These are phyloP conservation scores for Sebastes fasciatus DNA, from an alignment of 2,113 vertebrate genomes.

Conservation along the genomic window DNA sequence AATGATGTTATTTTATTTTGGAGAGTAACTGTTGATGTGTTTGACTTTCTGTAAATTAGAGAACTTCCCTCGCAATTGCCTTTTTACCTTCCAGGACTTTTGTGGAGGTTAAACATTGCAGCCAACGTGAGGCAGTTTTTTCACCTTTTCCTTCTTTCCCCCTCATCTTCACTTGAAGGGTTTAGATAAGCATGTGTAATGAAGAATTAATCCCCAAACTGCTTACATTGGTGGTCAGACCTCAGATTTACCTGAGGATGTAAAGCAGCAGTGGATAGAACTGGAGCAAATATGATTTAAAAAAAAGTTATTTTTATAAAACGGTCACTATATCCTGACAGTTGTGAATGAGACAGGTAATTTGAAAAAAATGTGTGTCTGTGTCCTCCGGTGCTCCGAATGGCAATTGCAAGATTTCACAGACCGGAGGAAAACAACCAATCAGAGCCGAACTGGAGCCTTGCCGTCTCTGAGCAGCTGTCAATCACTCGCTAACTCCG, in stretches of 20 bases:
- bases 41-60: conserved; percentile 7
- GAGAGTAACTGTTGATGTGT: conserved; percentile 18
- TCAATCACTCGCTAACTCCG: no score
- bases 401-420: no score
- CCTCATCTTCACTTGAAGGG: conserved; percentile 35
- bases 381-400: no score
- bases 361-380: no score
- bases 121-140: conserved; percentile 1
- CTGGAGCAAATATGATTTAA: no score
- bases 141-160: conserved; percentile 11
- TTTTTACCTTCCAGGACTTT: conserved; percentile 42
- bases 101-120: conserved; percentile 43
- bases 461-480: no score
- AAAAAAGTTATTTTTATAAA: no score
- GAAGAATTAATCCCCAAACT: conserved; percentile 45
- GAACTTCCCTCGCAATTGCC: neutral
- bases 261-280: no score
- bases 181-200: conserved; percentile 41
- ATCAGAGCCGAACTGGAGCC: no score
- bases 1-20: conserved; percentile 15
- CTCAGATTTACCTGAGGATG: conserved; percentile 11
- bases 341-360: no score
- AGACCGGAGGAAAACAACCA: no score
- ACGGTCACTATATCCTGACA: no score
- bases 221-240: conserved; percentile 28